phyloP scores from a whole-genome alignment of 2,888 invertebrate genomes.

The Tachina lurida region DNA sequence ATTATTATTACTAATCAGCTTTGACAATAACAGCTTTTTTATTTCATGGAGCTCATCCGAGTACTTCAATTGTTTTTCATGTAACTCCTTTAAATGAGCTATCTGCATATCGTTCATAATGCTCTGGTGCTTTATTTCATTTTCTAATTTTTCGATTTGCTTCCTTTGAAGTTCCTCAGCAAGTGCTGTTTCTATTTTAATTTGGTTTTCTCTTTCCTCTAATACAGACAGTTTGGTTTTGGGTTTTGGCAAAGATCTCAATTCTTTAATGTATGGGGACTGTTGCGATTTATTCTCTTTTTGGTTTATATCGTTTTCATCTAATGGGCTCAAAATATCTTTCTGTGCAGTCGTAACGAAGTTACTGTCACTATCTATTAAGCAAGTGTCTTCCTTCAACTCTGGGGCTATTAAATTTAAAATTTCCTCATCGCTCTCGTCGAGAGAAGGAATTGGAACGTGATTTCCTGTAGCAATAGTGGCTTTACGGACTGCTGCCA shows the following conservation, averaged over 20 bases:
- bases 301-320: constrained; percentile 4
- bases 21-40: no score
- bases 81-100: constrained; percentile 5
- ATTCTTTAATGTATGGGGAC: constrained; percentile 18
- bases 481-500: constrained; percentile 21
- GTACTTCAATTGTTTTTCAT: constrained; percentile 9
- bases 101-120: background rate
- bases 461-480: constrained; percentile 5
- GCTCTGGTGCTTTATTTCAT: background rate
- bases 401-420: constrained; percentile 23
- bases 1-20: no score
- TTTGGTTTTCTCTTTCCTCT: constrained; percentile 30
- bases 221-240: constrained; percentile 28
- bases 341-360: constrained; percentile 13
- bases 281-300: constrained; percentile 25
- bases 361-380: constrained; percentile 24
- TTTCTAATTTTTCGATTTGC: constrained; percentile 18
- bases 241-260: constrained; percentile 24
- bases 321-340: background rate
- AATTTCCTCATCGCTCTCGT: background rate
- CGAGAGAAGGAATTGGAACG: background rate
- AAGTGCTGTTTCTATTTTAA: constrained; percentile 21
- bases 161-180: constrained; percentile 27
- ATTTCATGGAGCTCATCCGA: no score
- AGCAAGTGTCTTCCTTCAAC: constrained; percentile 4